Evolutionary conservation across 1,140 invertebrate genomes (phyloP).

Genomic region (Drosophila bocqueti): DNA sequence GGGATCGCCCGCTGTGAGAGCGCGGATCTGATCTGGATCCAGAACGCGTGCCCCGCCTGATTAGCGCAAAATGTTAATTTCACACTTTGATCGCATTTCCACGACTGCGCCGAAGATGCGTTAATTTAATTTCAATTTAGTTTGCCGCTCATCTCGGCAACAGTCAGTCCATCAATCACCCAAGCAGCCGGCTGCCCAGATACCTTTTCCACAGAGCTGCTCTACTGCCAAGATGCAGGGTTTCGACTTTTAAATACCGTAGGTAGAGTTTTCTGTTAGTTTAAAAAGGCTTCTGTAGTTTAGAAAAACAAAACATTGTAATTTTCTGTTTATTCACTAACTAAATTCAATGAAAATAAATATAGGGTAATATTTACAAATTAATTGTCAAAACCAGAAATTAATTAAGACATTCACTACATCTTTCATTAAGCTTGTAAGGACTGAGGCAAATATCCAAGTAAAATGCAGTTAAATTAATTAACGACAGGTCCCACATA

Average conservation of each 20-base stretch:
- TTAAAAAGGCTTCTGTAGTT: background rate
- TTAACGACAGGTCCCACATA: too few species aligned
- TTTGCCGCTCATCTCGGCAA: conserved; percentile 35
- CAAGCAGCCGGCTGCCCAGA: conserved; percentile 19
- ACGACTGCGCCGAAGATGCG: conserved; percentile 58
- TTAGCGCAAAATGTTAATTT: conserved; percentile 80
- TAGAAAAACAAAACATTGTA: background rate
- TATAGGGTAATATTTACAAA: too few species aligned
- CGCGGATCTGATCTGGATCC: conserved; percentile 12
- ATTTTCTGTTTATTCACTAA: background rate
- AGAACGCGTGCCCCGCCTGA: conserved; percentile 70
- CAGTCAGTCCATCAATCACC: conserved; percentile 68
- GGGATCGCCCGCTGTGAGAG: conserved; percentile 22
- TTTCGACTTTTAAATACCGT: background rate
- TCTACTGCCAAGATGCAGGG: background rate
- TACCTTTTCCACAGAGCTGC: background rate
- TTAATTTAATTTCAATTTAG: conserved; percentile 82
- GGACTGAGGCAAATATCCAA: too few species aligned
- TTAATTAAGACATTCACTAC: too few species aligned
- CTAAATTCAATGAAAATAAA: too few species aligned
- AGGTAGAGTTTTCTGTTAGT: too few species aligned
- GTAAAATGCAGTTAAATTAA: too few species aligned
- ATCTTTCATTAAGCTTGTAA: too few species aligned
- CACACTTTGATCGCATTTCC: conserved; percentile 79
- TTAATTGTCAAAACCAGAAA: too few species aligned